These are phyloP conservation scores for Cyclophora punctaria DNA, from an alignment of 2,888 invertebrate species.

Conservation along the genomic window DNA sequence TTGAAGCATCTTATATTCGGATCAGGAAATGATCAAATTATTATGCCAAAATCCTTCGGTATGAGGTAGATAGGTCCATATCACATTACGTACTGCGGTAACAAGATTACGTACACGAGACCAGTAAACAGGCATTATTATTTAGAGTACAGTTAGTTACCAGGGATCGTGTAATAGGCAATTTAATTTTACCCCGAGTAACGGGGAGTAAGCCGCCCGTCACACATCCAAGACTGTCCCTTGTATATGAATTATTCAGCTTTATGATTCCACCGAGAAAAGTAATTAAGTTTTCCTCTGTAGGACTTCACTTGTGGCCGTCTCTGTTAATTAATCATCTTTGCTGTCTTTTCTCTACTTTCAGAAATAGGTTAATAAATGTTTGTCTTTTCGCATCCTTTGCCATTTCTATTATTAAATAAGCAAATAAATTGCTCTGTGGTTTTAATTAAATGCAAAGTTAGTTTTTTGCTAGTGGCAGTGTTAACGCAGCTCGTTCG, in stretches of 20 bases:
- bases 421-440: conserved; percentile 40
- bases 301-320: conserved; percentile 49
- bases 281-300: conserved; percentile 64
- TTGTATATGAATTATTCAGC: conserved; percentile 30
- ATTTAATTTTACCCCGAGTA: conserved; percentile 38
- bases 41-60: too few species aligned
- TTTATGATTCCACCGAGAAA: conserved; percentile 60
- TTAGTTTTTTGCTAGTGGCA: conserved; percentile 25
- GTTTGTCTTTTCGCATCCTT: conserved; percentile 52
- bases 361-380: conserved; percentile 59
- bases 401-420: conserved; percentile 51
- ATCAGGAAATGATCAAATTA: too few species aligned
- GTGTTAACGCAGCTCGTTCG: conserved; percentile 3
- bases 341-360: conserved; percentile 48
- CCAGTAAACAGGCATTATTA: neutral
- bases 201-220: conserved; percentile 17
- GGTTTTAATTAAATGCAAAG: conserved; percentile 37
- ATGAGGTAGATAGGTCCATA: too few species aligned
- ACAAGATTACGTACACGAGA: neutral
- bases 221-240: conserved; percentile 37
- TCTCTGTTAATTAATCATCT: conserved; percentile 63
- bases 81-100: too few species aligned
- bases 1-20: too few species aligned
- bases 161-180: conserved; percentile 23
- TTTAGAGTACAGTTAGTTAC: conserved; percentile 6